Evolutionary conservation across 1,140 invertebrate genomes (phyloP).

Genomic region (Nephila pilipes): DNA sequence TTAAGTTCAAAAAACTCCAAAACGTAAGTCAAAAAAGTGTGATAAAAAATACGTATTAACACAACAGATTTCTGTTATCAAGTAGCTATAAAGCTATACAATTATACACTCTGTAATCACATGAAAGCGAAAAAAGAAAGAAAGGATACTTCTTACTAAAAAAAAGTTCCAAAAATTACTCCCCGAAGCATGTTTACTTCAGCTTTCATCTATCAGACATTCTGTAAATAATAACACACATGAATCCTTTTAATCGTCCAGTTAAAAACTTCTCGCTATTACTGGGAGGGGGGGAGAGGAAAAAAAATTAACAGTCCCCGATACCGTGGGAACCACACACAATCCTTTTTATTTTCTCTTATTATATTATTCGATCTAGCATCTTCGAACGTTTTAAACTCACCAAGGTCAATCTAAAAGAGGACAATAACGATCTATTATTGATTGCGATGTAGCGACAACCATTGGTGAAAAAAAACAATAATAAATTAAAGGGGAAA

Average conservation of each 20-base stretch:
- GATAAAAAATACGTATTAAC: too few relatives aligned
- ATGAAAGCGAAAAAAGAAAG: background rate
- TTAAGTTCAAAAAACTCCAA: too few relatives aligned
- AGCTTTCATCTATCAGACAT: background rate
- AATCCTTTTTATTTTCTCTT: background rate
- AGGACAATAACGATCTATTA: slow-evolving; percentile 35
- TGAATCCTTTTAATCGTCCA: too few relatives aligned
- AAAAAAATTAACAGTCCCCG: too few relatives aligned
- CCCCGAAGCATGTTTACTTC: background rate
- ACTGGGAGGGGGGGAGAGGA: too few relatives aligned
- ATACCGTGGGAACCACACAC: slow-evolving; percentile 4
- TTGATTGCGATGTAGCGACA: slow-evolving; percentile 5
- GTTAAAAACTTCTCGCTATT: too few relatives aligned
- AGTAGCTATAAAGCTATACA: too few relatives aligned
- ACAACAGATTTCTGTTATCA: too few relatives aligned
- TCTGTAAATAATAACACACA: too few relatives aligned
- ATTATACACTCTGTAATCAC: background rate
- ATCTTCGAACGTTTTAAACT: too few relatives aligned
- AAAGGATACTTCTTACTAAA: background rate
- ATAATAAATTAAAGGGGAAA: background rate
- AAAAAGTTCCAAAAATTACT: background rate
- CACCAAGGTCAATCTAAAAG: background rate
- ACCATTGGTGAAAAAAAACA: background rate
- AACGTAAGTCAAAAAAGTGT: too few relatives aligned
- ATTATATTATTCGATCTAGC: too few relatives aligned